Evolutionary conservation across 2,113 vertebrate genomes (phyloP).

Genomic region (Seriola dumerili): DNA sequence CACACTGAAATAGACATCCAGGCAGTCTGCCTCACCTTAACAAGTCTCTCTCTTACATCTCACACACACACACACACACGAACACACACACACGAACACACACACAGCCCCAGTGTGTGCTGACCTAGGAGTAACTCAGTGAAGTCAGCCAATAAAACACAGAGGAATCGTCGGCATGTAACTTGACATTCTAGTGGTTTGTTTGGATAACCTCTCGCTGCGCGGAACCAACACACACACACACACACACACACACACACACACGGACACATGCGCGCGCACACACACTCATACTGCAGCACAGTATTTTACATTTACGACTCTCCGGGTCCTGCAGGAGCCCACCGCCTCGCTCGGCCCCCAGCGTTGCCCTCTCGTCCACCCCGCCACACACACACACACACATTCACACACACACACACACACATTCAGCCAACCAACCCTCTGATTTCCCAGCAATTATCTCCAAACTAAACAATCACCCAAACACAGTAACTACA

Average conservation of each 20-base stretch:
- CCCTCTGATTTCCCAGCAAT: slow-evolving; percentile 67
- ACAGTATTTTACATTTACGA: slow-evolving; percentile 87
- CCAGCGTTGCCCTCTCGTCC: slow-evolving; percentile 66
- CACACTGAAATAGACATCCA: slow-evolving; percentile 40
- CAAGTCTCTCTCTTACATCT: slow-evolving; percentile 18
- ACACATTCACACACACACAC: slow-evolving; percentile 44
- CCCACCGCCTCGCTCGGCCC: slow-evolving; percentile 46
- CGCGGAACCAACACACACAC: slow-evolving; percentile 63
- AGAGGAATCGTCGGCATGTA: slow-evolving; percentile 86
- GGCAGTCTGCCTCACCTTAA: slow-evolving; percentile 16
- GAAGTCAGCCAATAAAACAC: slow-evolving; percentile 87
- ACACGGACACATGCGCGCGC: slow-evolving; percentile 36
- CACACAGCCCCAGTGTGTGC: slow-evolving; percentile 45
- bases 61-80: slow-evolving; percentile 37
- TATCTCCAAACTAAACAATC: slow-evolving; percentile 65
- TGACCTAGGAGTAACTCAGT: slow-evolving; percentile 84
- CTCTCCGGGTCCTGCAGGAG: slow-evolving; percentile 67
- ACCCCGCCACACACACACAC: slow-evolving; percentile 57
- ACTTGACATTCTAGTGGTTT: slow-evolving; percentile 88
- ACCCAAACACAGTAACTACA: slow-evolving; percentile 36
- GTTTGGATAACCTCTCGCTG: slow-evolving; percentile 86
- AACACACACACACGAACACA: slow-evolving; percentile 29
- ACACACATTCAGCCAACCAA: slow-evolving; percentile 21
- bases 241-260: slow-evolving; percentile 57
- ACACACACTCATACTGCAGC: slow-evolving; percentile 44